These are phyloP conservation scores for Agonopterix heracliana DNA, from an alignment of 2,888 invertebrate genomes.

Conservation along the genomic window DNA sequence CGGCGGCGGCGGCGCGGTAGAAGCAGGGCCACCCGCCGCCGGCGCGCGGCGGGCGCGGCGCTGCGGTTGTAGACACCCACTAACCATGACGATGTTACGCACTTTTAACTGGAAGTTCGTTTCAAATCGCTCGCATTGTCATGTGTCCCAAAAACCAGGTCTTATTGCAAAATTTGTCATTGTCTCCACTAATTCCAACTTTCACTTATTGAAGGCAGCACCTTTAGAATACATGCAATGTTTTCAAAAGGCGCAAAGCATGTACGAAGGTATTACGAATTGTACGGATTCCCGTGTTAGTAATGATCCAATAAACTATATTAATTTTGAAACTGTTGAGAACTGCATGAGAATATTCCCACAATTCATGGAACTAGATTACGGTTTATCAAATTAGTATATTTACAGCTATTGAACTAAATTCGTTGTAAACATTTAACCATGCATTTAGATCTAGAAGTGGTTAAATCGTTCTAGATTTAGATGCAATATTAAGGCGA, in stretches of 20 bases:
- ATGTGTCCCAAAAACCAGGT: conserved; percentile 11
- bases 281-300: not conserved
- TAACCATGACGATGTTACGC: conserved; percentile 17
- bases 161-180: conserved; percentile 8
- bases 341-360: no score
- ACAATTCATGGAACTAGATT: no score
- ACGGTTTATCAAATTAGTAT: no score
- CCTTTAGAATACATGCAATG: no score
- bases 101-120: conserved; percentile 13
- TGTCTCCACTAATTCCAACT: conserved; percentile 15
- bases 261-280: not conserved
- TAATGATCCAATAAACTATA: no score
- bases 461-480: no score
- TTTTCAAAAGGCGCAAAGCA: no score
- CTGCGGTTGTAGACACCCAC: not conserved
- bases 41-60: not conserved
- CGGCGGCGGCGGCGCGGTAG: conserved; percentile 23
- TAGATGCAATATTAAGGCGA: no score
- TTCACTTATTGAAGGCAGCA: conserved; percentile 5
- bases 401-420: no score
- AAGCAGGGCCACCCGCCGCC: conserved; percentile 1
- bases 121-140: conserved; percentile 9
- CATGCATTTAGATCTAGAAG: no score
- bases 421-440: no score
- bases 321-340: no score